These are phyloP conservation scores for Myotis vivesi DNA, from an alignment of 2,797 vertebrate genomes.

Conservation along the genomic window DNA sequence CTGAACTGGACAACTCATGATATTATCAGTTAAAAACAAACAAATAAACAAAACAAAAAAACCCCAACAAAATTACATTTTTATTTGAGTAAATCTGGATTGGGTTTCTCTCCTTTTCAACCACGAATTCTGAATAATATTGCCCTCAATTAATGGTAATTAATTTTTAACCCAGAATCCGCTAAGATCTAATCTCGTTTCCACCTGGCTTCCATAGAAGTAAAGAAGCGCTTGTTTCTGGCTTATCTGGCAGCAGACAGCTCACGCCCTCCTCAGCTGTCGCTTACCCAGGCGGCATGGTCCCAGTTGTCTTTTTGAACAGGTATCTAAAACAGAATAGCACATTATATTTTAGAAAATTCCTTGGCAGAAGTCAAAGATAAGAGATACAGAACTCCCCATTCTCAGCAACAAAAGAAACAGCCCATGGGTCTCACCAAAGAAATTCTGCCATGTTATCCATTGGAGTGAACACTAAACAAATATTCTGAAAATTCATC, in stretches of 20 bases:
- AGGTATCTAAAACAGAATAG: background rate
- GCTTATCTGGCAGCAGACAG: background rate
- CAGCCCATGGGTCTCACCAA: background rate
- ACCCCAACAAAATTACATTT: background rate
- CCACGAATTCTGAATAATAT: background rate
- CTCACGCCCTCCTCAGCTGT: background rate
- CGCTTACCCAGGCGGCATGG: background rate
- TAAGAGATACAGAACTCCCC: background rate
- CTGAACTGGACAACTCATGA: background rate
- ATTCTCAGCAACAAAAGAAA: background rate
- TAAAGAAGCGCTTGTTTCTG: background rate
- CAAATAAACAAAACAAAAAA: background rate
- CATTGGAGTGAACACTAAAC: background rate
- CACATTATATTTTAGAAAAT: background rate
- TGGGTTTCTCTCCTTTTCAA: slow-evolving; percentile 29
- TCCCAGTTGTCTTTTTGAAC: background rate
- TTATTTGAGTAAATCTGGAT: background rate
- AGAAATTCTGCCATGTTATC: background rate
- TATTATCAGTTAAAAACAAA: background rate
- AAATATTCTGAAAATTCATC: background rate
- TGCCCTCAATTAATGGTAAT: background rate
- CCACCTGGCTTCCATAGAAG: background rate
- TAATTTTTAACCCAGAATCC: background rate
- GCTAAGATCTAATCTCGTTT: background rate
- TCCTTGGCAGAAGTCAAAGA: slow-evolving; percentile 20